These are phyloP conservation scores for Argyrosomus japonicus DNA, from an alignment of 2,113 vertebrate genomes.

Conservation along the genomic window DNA sequence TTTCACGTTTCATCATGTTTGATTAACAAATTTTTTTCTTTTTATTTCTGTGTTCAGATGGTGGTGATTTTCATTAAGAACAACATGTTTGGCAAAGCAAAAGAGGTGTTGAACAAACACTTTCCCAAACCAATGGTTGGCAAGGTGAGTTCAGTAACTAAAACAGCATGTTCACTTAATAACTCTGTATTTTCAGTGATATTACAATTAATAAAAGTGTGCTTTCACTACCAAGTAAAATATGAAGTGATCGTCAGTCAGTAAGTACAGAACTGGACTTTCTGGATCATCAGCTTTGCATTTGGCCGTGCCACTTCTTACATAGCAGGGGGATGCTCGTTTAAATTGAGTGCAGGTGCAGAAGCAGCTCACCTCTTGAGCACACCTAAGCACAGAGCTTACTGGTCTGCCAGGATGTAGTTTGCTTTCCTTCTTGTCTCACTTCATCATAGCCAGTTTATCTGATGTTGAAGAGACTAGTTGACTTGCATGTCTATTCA, in stretches of 20 bases:
- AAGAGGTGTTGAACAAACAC: conserved; percentile 83
- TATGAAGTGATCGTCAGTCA: too few species aligned
- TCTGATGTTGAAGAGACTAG: neutral
- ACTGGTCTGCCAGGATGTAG: too few species aligned
- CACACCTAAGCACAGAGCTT: too few species aligned
- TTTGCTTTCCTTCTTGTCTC: too few species aligned
- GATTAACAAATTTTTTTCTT: neutral
- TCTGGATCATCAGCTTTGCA: neutral
- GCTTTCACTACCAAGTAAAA: neutral
- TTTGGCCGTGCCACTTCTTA: neutral
- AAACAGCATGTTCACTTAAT: neutral
- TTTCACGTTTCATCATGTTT: neutral
- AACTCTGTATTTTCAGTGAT: neutral
- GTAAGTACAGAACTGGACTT: too few species aligned
- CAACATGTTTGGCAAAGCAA: conserved; percentile 87
- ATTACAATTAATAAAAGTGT: neutral
- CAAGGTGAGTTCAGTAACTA: conserved; percentile 82
- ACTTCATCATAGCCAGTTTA: neutral
- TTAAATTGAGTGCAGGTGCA: neutral
- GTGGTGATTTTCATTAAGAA: conserved; percentile 88
- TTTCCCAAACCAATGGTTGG: conserved; percentile 81
- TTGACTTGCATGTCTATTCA: neutral
- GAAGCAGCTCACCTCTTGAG: neutral
- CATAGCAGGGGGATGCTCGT: neutral
- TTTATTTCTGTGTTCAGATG: conserved; percentile 81